These are phyloP conservation scores for Ectemnius cavifrons DNA, from an alignment of 2,888 invertebrate genomes.

Conservation along the genomic window DNA sequence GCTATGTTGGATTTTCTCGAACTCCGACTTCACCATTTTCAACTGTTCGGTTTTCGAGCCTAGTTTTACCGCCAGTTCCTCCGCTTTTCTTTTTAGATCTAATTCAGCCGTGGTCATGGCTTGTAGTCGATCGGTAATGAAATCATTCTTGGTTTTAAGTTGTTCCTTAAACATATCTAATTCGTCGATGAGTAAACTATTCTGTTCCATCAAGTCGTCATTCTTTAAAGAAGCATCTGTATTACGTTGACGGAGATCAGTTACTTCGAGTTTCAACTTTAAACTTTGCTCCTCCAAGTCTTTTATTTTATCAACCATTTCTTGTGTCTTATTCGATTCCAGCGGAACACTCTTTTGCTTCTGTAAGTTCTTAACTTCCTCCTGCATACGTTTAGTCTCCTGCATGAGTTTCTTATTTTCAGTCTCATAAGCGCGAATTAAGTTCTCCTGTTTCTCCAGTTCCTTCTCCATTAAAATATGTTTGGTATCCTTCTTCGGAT, in stretches of 20 bases:
- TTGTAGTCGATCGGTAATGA: constrained; percentile 71
- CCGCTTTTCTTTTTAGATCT: constrained; percentile 70
- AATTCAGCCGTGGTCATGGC: constrained; percentile 70
- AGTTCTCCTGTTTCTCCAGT: constrained; percentile 71
- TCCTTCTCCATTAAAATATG: constrained; percentile 67
- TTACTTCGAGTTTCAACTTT: constrained; percentile 69
- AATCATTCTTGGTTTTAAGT: constrained; percentile 71
- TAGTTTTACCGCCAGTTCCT: constrained; percentile 70
- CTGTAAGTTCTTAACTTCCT: constrained; percentile 65
- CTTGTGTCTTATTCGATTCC: constrained; percentile 59
- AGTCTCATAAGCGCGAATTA: constrained; percentile 71
- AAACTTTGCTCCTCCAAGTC: constrained; percentile 71
- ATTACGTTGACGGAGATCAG: constrained; percentile 70
- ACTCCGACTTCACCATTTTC: constrained; percentile 65
- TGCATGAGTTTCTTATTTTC: constrained; percentile 73
- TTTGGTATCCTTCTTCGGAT: constrained; percentile 61
- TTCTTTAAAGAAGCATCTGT: constrained; percentile 65
- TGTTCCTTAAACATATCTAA: constrained; percentile 74
- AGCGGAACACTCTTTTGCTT: constrained; percentile 59
- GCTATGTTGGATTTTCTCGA: constrained; percentile 69
- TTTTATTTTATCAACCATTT: constrained; percentile 68
- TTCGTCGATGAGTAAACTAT: constrained; percentile 70
- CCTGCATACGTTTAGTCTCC: constrained; percentile 69
- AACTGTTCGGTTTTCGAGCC: constrained; percentile 73
- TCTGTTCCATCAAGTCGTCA: constrained; percentile 72